Evolutionary conservation across 1,140 invertebrate species (phyloP), one percentile per base, ranked within the genome.

Genomic region (Anoplophora glabripennis): DNA sequence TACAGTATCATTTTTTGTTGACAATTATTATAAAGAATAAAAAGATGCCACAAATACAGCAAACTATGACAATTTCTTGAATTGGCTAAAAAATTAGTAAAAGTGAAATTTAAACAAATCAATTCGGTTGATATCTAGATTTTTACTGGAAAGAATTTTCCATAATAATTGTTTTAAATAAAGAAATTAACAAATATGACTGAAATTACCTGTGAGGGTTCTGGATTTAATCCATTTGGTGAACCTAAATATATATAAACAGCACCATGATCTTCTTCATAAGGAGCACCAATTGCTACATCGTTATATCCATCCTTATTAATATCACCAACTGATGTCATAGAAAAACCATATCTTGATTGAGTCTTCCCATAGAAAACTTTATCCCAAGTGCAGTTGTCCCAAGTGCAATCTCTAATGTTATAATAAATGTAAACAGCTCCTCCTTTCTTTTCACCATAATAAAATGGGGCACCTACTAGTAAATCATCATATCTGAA

Each of bases 391-490:
- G 77, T 76, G 57, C 81, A 77, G 41, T 78, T 70, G 59, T 78
- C 62, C 10, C 46, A 12, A 2, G 57, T 64, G 57, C 73, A 69
- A 21, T 74, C 70, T 46, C 77, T 63, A 65, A 80, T 65, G 70
- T 92, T 88, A 70, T 91, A 77, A 71, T 93, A 98, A 28, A 97
- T 77, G 67, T 96, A 97, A 14, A 96, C 91, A 3, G 94, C 92
- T 28, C 95, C 95, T 0, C 72, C 94, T 41, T 83, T 78, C 21
- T 84, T 58, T 61, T 85, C 85, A 7, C 81, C 82, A 72, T 94
- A 96, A 71, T 93, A 96, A 76, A 96, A 94, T 11, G 95, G 95
- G 9, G 94, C 93, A 15, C 90, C 90, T 0, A 96, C 90, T 42
- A 96, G 79, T 7, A 98, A 78, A 80, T 98, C 95, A 15, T 89